Evolutionary conservation across 2,113 vertebrate species (phyloP), one percentile per base, ranked within the genome.

Genomic region (Xenopus laevis): DNA sequence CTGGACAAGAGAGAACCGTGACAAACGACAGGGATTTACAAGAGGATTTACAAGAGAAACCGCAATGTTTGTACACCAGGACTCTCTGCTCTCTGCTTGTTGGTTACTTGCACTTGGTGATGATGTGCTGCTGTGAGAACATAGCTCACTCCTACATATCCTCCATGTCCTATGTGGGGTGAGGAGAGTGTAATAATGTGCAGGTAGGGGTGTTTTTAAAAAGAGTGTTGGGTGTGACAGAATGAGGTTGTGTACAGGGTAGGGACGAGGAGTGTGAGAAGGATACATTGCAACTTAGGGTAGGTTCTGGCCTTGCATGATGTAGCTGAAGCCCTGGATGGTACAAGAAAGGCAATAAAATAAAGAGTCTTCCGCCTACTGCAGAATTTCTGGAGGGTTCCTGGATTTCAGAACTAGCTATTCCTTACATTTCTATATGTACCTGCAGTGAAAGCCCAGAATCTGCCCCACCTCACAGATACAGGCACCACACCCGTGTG

Each of bases 341-440:
- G 72, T 68, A 75, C 65, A 61, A 50, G 72, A 67, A 68, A 76
- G 73, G 45, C 73, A 69, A 76, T 69, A 76, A 67, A 18, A 40
- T 67, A 23, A 69, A 63, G 65, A 67, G 65, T 76, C 66, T 76
- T 76, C 66, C 73, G 69, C 66, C 27, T 60, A 40, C 65, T 69
- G 30, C 65, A 62, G 55, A 74, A 52, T 47, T 57, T 60, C 45
- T 23, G 62, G 58, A 61, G n/a, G 30, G 10, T n/a, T 68, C 21
- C 47, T 53, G 66, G 66, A 60, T 69, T 76, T 47, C 58, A 76
- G 58, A 76, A 47, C 23, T 69, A 63, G 58, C 66, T 53, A 62
- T 75, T 58, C 68, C 46, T 72, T 64, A 61, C 60, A 59, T 68
- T 55, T 75, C 27, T 53, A n/a, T 68, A 75, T 30, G 58, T 68